Conservation (phyloP, 1,140 invertebrate genomes). For the Zelostemma sp. region DNA sequence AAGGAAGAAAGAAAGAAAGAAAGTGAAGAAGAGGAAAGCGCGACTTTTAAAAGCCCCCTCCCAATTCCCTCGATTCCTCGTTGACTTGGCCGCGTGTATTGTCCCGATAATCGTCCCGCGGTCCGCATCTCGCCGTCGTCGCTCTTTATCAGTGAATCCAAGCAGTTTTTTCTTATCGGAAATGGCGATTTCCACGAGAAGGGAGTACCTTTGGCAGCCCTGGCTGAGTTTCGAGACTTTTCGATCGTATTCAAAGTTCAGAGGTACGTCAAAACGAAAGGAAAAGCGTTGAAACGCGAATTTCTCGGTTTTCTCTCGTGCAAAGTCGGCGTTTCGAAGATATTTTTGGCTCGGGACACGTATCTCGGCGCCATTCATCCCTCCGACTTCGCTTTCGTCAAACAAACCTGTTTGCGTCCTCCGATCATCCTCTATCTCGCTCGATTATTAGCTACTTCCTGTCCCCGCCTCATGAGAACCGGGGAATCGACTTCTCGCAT, state of each 20-base stretch:
- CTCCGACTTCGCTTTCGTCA: slow-evolving; percentile 31
- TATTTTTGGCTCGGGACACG: no score
- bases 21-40: slow-evolving; percentile 37
- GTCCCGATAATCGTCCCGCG: slow-evolving; percentile 21
- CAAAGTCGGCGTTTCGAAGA: slow-evolving; percentile 24
- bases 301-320: slow-evolving; percentile 43
- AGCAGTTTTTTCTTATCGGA: slow-evolving; percentile 13
- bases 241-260: slow-evolving; percentile 32
- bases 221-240: slow-evolving; percentile 58
- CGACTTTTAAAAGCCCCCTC: slow-evolving; percentile 39
- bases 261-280: slow-evolving; percentile 46
- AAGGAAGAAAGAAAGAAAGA: slow-evolving; percentile 28
- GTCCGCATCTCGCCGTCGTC: slow-evolving; percentile 19
- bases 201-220: slow-evolving; percentile 62
- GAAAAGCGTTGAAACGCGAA: neutral
- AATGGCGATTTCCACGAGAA: slow-evolving; percentile 58
- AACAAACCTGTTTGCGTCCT: slow-evolving; percentile 56
- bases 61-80: slow-evolving; percentile 1
- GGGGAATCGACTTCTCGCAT: slow-evolving; percentile 15
- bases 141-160: neutral
- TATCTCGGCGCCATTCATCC: slow-evolving; percentile 51
- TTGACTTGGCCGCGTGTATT: slow-evolving; percentile 18
- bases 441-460: slow-evolving; percentile 70
- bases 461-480: slow-evolving; percentile 61
- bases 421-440: slow-evolving; percentile 65